Conservation (phyloP, 2,797 vertebrate genomes). For the Tenualosa thibaudeaui region DNA sequence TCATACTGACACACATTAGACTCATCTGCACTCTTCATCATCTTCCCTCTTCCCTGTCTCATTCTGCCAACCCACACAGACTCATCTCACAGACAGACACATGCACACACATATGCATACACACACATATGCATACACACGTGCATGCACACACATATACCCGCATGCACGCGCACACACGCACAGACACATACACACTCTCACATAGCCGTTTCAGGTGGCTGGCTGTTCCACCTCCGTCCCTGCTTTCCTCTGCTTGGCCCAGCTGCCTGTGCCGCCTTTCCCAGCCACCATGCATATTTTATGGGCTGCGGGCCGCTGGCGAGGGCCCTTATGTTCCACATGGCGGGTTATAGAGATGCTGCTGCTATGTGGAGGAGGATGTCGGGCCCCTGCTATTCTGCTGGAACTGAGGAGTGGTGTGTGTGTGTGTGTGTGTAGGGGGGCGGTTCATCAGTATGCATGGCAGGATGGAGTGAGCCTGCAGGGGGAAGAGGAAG, state of each 20-base stretch:
- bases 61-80: not conserved
- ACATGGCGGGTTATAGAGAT: slow-evolving; percentile 75
- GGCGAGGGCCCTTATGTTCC: slow-evolving; percentile 72
- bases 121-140: not conserved
- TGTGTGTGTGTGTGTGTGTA: slow-evolving; percentile 8
- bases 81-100: too few species aligned
- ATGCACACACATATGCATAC: not conserved
- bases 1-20: too few species aligned
- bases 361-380: slow-evolving; percentile 58
- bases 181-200: not conserved
- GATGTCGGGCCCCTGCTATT: slow-evolving; percentile 12
- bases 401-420: slow-evolving; percentile 6
- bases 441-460: slow-evolving; percentile 75
- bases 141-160: not conserved
- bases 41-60: too few species aligned
- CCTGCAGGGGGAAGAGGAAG: slow-evolving; percentile 61
- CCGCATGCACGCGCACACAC: not conserved
- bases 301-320: slow-evolving; percentile 73
- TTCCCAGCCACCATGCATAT: slow-evolving; percentile 67
- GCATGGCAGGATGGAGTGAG: slow-evolving; percentile 75
- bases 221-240: slow-evolving; percentile 11
- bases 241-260: not conserved
- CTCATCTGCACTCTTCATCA: too few species aligned
- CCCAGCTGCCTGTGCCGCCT: not conserved
- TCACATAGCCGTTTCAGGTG: slow-evolving; percentile 14